Evolutionary conservation across 2,888 invertebrate species (phyloP).

Genomic region (Xestia c-nigrum): DNA sequence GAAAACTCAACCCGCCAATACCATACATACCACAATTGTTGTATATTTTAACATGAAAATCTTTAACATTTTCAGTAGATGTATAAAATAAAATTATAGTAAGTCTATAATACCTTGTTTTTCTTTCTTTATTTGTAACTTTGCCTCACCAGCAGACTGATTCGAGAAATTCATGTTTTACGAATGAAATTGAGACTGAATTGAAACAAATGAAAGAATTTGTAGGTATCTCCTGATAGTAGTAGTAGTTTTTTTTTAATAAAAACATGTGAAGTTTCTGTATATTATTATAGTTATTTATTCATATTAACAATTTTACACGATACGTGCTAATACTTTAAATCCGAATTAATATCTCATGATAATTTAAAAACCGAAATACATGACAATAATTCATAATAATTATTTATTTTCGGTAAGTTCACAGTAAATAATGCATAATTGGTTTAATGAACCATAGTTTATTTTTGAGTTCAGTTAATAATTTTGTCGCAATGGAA

Average conservation of each 20-base stretch:
- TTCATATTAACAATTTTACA: too few species aligned
- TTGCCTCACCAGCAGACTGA: background rate
- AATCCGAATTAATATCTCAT: background rate
- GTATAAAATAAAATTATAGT: too few species aligned
- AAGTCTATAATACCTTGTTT: background rate
- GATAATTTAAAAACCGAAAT: background rate
- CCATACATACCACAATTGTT: background rate
- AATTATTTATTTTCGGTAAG: background rate
- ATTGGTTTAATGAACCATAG: conserved; percentile 1
- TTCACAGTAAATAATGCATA: background rate
- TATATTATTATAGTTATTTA: too few species aligned
- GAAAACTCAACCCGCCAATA: conserved; percentile 11
- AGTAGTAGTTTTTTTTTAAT: background rate
- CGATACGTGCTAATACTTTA: background rate
- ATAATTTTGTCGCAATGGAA: background rate
- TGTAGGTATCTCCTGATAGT: too few species aligned
- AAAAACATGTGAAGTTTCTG: too few species aligned
- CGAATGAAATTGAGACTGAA: background rate
- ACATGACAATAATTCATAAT: background rate
- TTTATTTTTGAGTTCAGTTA: background rate
- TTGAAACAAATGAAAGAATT: background rate
- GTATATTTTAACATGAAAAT: background rate
- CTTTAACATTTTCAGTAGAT: background rate
- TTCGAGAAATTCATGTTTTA: background rate
- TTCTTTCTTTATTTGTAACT: background rate